Conservation (phyloP, 2,888 invertebrate species). For the Eueremaeus valkanovi region DNA sequence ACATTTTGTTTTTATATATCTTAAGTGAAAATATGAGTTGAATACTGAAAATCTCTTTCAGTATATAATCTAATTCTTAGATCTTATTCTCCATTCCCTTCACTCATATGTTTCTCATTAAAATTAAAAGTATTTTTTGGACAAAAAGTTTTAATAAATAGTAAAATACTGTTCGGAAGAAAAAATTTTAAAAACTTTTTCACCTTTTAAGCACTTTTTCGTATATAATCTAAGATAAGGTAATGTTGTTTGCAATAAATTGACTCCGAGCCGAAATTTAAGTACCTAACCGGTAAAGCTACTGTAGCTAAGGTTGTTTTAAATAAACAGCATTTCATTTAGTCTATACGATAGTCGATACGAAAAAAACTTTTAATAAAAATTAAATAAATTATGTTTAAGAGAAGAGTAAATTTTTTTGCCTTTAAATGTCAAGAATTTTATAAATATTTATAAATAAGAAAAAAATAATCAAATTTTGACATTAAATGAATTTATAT, state of each 20-base stretch:
- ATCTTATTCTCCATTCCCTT: not conserved
- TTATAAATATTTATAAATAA: no score
- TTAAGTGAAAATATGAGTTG: slow-evolving; percentile 7
- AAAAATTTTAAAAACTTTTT: slow-evolving; percentile 3
- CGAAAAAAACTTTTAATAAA: no score
- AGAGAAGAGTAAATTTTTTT: no score
- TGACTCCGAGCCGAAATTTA: not conserved
- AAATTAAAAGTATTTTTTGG: not conserved
- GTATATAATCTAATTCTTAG: no score
- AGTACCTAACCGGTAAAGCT: not conserved
- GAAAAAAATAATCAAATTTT: no score
- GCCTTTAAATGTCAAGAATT: no score
- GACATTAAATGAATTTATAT: no score
- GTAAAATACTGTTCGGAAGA: not conserved
- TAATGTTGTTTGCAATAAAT: not conserved
- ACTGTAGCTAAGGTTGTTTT: no score
- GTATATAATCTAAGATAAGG: not conserved
- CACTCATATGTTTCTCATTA: not conserved
- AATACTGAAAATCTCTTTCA: not conserved
- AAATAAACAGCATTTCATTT: no score
- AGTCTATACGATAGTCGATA: no score
- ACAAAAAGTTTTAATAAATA: not conserved
- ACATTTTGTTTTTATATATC: not conserved
- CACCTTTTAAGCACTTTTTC: not conserved
- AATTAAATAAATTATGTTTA: no score